Conservation (phyloP, 1,140 invertebrate genomes). For the Panulirus ornatus region DNA sequence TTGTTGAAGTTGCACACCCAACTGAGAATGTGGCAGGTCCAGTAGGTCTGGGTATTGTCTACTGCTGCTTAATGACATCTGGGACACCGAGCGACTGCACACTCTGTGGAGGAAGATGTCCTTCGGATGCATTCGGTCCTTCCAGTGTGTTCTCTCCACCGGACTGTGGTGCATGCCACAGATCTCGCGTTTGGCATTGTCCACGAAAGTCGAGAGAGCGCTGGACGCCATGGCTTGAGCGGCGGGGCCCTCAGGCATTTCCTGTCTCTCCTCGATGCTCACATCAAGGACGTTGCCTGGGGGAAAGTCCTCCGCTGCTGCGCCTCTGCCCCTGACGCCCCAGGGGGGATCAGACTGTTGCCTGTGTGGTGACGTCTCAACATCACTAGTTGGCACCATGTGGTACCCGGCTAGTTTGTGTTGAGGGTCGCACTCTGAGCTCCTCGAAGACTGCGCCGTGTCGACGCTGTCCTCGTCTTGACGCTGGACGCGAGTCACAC, state of each 20-base stretch:
- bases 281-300: conserved; percentile 13
- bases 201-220: conserved; percentile 1
- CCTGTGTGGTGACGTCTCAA: conserved; percentile 77
- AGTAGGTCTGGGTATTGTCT: conserved; percentile 61
- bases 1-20: conserved; percentile 34
- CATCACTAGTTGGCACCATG: conserved; percentile 82
- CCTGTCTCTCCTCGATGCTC: background rate
- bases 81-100: conserved; percentile 50
- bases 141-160: conserved; percentile 35
- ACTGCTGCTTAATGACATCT: conserved; percentile 42
- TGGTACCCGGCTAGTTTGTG: conserved; percentile 84
- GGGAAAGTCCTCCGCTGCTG: background rate
- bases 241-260: background rate
- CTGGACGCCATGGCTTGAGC: conserved; percentile 10
- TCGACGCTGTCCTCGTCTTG: conserved; percentile 47
- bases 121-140: conserved; percentile 33
- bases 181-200: conserved; percentile 9
- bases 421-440: conserved; percentile 38
- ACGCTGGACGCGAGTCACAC: conserved; percentile 11
- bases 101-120: conserved; percentile 50
- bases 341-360: conserved; percentile 76
- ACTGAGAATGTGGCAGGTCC: conserved; percentile 51
- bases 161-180: background rate
- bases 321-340: conserved; percentile 17
- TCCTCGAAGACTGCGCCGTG: conserved; percentile 45